Base-by-base conservation (phyloP, 2,797 vertebrate genomes). In the Meda fulgida region DNA sequence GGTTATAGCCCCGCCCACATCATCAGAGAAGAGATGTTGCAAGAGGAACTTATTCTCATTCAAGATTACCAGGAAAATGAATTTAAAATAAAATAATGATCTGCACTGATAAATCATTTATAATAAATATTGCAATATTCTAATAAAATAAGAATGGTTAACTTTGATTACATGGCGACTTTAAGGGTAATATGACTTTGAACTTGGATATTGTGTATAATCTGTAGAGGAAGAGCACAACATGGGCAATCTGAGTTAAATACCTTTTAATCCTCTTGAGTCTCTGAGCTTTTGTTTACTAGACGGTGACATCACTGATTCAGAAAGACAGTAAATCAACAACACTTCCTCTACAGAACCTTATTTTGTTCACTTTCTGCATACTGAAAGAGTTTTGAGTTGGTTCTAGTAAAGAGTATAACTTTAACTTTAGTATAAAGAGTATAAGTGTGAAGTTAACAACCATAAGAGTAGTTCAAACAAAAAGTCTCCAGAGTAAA, bases 211-310 rank as follows among this genome's bases (percentile, higher is more conserved):
- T 34, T 14, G 19, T 26, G n/a, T 26, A 11, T 77, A 58, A 55
- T 43, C 55, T 26, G 53, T 11, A 11, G 43, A 21, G 36, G 34
- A 63, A 55, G 11, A 0, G 38, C 65, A 80, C 43, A 18, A 48
- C 78, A 53, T 8, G 29, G 23, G 19, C 5, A 16, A 66, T 46
- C 6, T 36, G 63, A 66, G 60, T 2, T 21, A 29, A 78, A 78
- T 43, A 63, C 76, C 14, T 36, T n/a, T n/a, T 69, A 80, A 80
- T 80, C 63, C 78, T 80, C 63, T 58, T 3, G 31, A 77, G 75
- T 77, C 75, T 65, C 77, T 29, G 23, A 29, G 58, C 58, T 60
- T 29, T 23, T 79, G 77, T 65, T 58, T 29, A 26, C 14, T 19
- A 65, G 36, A 60, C 63, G 38, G 36, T 76, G 73, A 63, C 58